Evolutionary conservation across 2,888 invertebrate genomes (phyloP).

Genomic region (Ennomos erosarius): DNA sequence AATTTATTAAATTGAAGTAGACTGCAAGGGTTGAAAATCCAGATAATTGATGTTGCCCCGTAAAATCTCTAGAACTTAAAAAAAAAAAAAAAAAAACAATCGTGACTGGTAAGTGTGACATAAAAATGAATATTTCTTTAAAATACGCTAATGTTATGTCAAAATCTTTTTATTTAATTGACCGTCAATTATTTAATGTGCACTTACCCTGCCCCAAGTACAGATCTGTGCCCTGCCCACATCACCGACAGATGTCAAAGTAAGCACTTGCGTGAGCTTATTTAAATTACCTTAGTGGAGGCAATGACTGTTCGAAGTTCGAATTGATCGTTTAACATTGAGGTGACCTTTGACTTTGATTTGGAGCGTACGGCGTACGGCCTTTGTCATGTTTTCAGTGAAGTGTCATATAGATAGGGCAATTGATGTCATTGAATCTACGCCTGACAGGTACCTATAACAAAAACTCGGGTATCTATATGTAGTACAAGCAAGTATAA

Average conservation of each 20-base stretch:
- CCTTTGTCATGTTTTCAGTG: constrained; percentile 48
- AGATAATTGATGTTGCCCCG: too few species aligned
- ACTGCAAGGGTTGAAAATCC: too few species aligned
- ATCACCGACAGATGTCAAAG: constrained; percentile 8
- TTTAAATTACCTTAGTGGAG: constrained; percentile 32
- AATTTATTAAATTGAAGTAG: neutral
- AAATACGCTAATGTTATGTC: too few species aligned
- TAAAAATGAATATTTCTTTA: too few species aligned
- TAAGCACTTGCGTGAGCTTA: constrained; percentile 14
- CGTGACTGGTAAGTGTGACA: too few species aligned
- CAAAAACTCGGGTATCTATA: neutral
- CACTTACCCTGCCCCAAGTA: too few species aligned
- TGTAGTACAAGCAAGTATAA: too few species aligned
- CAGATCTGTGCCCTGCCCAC: too few species aligned
- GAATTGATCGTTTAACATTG: constrained; percentile 18
- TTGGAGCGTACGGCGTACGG: constrained; percentile 30
- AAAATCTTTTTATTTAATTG: too few species aligned
- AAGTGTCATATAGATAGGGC: constrained; percentile 23
- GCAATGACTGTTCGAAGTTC: constrained; percentile 30
- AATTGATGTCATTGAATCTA: constrained; percentile 22
- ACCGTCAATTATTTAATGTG: too few species aligned
- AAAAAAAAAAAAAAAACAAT: too few species aligned
- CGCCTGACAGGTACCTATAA: constrained; percentile 5
- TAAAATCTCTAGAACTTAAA: too few species aligned
- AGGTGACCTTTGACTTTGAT: constrained; percentile 52